Conservation (phyloP, 2,888 invertebrate species). For the Horisme vitalbata region DNA sequence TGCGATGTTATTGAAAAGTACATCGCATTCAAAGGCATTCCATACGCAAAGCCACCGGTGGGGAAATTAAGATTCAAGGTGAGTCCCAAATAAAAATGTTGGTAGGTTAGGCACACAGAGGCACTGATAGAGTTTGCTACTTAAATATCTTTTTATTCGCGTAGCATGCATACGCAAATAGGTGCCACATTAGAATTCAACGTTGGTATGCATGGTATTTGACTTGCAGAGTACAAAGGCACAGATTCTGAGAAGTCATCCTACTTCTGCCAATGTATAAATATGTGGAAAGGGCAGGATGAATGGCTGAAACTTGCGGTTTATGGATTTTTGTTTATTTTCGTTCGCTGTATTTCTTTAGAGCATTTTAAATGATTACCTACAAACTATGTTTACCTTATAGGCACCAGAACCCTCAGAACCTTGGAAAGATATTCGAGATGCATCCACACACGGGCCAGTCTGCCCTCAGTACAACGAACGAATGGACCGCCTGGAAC, state of each 20-base stretch:
- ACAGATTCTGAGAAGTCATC: slow-evolving; percentile 22
- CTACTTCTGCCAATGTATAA: slow-evolving; percentile 5
- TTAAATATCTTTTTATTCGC: slow-evolving; percentile 43
- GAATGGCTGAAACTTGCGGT: neutral
- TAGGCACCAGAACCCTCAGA: slow-evolving; percentile 72
- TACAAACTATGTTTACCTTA: neutral
- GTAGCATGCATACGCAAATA: slow-evolving; percentile 41
- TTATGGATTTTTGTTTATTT: neutral
- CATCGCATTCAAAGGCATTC: slow-evolving; percentile 80
- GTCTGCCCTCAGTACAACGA: slow-evolving; percentile 76
- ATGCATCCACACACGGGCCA: slow-evolving; percentile 66
- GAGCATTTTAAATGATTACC: neutral
- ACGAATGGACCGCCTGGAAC: slow-evolving; percentile 71
- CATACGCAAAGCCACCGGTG: slow-evolving; percentile 83
- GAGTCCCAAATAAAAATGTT: slow-evolving; percentile 49
- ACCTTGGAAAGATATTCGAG: slow-evolving; percentile 63
- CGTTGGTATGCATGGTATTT: slow-evolving; percentile 31
- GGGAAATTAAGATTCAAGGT: slow-evolving; percentile 84
- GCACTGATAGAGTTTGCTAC: slow-evolving; percentile 36
- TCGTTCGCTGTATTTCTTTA: too few relatives aligned
- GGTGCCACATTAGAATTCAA: slow-evolving; percentile 46
- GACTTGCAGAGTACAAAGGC: slow-evolving; percentile 31
- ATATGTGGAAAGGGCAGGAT: neutral
- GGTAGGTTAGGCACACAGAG: too few relatives aligned
- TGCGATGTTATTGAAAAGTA: slow-evolving; percentile 56